These are phyloP conservation scores for Willowsia nigromaculata DNA, from an alignment of 2,888 invertebrate species.

Conservation along the genomic window DNA sequence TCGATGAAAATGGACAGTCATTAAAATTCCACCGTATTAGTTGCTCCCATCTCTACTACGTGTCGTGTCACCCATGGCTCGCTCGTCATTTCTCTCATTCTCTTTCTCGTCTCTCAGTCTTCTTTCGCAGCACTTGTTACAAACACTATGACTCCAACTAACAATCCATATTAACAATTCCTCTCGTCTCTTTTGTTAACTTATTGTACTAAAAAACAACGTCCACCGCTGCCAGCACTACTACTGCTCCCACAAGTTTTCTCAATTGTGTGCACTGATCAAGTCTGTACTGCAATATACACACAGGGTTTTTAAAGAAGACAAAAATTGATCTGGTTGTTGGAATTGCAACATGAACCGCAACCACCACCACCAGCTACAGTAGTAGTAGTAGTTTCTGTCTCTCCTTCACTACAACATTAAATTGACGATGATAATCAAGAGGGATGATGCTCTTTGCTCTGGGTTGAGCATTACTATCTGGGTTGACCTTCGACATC, in stretches of 20 bases:
- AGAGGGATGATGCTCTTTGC: constrained; percentile 61
- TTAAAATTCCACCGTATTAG: constrained; percentile 32
- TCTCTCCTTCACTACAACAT: constrained; percentile 42
- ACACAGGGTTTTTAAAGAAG: too few species aligned
- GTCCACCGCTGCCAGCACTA: background rate
- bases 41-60: constrained; percentile 17
- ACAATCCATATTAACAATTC: background rate
- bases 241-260: constrained; percentile 6
- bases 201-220: background rate
- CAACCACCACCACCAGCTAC: background rate
- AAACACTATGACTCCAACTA: background rate
- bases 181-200: background rate
- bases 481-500: constrained; percentile 70
- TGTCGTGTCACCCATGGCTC: constrained; percentile 16
- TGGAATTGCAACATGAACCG: constrained; percentile 21
- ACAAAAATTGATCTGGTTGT: background rate
- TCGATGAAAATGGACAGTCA: constrained; percentile 21
- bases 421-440: background rate
- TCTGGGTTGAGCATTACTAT: constrained; percentile 62
- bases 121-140: background rate
- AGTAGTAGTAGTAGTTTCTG: background rate
- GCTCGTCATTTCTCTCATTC: background rate
- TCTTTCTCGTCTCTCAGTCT: too few species aligned
- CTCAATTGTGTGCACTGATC: background rate
- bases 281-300: background rate